These are phyloP conservation scores for Channa striata DNA, from an alignment of 2,797 vertebrate genomes.

Conservation along the genomic window DNA sequence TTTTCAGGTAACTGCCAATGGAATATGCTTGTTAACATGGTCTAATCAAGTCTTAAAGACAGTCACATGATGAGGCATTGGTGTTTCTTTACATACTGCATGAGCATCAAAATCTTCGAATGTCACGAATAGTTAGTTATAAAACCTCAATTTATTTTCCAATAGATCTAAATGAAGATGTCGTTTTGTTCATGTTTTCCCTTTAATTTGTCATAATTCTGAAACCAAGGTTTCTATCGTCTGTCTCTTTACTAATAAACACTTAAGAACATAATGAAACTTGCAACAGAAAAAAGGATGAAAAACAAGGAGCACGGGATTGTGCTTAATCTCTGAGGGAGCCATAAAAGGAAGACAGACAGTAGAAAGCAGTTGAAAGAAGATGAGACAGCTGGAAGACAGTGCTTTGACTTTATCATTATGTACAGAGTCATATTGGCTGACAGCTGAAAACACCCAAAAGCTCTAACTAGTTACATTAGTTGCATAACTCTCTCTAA, in stretches of 20 bases:
- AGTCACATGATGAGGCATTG: too few relatives aligned
- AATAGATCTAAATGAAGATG: too few relatives aligned
- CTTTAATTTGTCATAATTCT: slow-evolving; percentile 11
- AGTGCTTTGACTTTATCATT: slow-evolving; percentile 14
- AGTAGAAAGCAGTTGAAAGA: slow-evolving; percentile 20
- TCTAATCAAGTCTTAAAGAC: too few relatives aligned
- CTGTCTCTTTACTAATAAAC: slow-evolving; percentile 48
- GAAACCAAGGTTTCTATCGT: slow-evolving; percentile 30
- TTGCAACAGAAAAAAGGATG: slow-evolving; percentile 24
- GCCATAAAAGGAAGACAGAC: slow-evolving; percentile 4
- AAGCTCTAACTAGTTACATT: background rate
- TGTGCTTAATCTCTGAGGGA: slow-evolving; percentile 37
- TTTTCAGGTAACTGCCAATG: too few relatives aligned
- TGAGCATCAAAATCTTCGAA: too few relatives aligned
- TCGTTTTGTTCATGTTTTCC: too few relatives aligned
- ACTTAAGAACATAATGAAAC: slow-evolving; percentile 35
- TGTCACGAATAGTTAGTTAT: too few relatives aligned
- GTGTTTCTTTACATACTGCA: too few relatives aligned
- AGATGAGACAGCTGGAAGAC: slow-evolving; percentile 24
- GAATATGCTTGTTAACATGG: too few relatives aligned
- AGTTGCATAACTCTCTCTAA: background rate
- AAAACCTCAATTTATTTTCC: too few relatives aligned
- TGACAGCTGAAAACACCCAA: background rate
- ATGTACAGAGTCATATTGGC: background rate
- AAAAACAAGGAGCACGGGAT: slow-evolving; percentile 26